Base-by-base conservation (phyloP, 1,140 invertebrate genomes). In the Helicoverpa zea region DNA sequence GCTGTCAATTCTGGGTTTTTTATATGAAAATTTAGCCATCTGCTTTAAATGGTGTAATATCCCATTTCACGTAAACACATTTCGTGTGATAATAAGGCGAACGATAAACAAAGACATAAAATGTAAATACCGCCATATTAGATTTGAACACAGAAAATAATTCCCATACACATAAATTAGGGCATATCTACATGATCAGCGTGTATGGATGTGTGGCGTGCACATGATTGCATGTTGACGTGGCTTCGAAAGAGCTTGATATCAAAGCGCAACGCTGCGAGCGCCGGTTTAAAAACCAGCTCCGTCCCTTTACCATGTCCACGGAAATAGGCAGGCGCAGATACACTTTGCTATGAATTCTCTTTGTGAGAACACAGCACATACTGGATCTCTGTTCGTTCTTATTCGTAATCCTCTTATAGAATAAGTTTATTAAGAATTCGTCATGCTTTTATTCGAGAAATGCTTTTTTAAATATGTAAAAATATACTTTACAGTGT, bases 211-310 rank as follows among this genome's bases (percentile, higher is more conserved):
- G 68, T 72, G 74, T 78, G 85, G 83, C 83, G 83, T 88, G 88
- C 80, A 84, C 81, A 79, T 87, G 87, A 91, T 87, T 84, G 79
- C 70, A 81, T 81, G 78, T 78, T 88, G 87, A 88, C 86, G 47
- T 30, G 73, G 4, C 66, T 54, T 84, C 82, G 77, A 88, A 87
- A 89, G 79, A 86, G 83, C 84, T 84, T 86, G 82, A 87, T 89
- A 87, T 92, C 90, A 90, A 92, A 90, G 90, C 82, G 84, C 80
- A 79, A 70, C 76, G 74, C 68, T 81, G 80, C 86, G 89, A 90
- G 80, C 86, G 89, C 85, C 85, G 77, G 85, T 87, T 89, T 86
- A 88, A 88, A 83, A 86, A 86, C 79, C 70, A 77, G 70, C 75
- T 73, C 78, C 83, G 64, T 77, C 72, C 83, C 83, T 86, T 89